phyloP scores from a whole-genome alignment of 1,140 invertebrate species.

The Sycophaga agraensis region DNA sequence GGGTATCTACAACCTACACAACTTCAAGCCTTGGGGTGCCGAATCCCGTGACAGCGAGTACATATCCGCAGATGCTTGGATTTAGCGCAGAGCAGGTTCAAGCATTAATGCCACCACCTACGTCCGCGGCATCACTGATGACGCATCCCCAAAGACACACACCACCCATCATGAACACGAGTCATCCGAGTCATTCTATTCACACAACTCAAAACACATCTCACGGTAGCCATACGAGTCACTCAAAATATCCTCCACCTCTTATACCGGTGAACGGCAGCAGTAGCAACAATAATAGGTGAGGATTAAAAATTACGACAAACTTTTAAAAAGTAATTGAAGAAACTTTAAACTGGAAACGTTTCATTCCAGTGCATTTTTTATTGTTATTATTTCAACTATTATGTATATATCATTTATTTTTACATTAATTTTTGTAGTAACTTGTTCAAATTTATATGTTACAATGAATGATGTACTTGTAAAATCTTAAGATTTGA shows the following conservation, averaged over 20 bases:
- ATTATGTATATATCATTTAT: too few species aligned
- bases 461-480: too few species aligned
- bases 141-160: conserved; percentile 52
- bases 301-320: conserved; percentile 8
- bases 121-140: conserved; percentile 46
- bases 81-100: conserved; percentile 54
- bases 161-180: conserved; percentile 40
- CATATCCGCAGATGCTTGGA: conserved; percentile 54
- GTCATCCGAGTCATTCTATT: conserved; percentile 8
- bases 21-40: conserved; percentile 51
- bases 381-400: too few species aligned
- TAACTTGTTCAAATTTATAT: too few species aligned
- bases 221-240: conserved; percentile 18
- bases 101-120: conserved; percentile 51
- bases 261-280: conserved; percentile 60
- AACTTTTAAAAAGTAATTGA: too few species aligned
- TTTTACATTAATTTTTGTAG: too few species aligned
- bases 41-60: conserved; percentile 50
- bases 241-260: conserved; percentile 61
- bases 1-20: conserved; percentile 57
- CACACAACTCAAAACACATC: conserved; percentile 14
- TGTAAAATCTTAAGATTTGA: too few species aligned
- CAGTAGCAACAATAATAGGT: conserved; percentile 34
- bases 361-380: too few species aligned
- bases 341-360: too few species aligned